Base-by-base conservation (phyloP, 2,797 vertebrate species). In the Mus minutoides region DNA sequence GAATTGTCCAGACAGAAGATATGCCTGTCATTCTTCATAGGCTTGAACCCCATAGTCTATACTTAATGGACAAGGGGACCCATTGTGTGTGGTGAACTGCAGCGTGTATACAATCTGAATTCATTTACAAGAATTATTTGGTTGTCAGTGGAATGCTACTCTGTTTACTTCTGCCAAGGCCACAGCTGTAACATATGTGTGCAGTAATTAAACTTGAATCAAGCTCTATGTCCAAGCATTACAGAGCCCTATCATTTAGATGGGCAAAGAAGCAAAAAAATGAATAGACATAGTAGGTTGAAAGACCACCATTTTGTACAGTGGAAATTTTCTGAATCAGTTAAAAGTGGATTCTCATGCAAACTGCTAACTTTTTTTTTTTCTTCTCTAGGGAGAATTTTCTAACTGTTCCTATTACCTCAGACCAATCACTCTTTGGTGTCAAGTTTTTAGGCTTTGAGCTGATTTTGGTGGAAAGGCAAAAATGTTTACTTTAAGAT, bases 131-230 rank as follows among this genome's bases (percentile, higher is more conserved):
- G 67, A 94, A 76, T 92, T 97, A 96, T 92, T 92, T 94, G 56
- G 40, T 96, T 97, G 86, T 93, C 94, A 85, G n/a, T 95, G 54
- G 64, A 97, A 92, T 90, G n/a, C 26, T 77, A 17, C 84, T 97
- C 56, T 96, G 49, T 97, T 94, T 94, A 87, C 75, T 90, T 96
- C 62, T 85, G 79, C 92, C 90, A 80, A 95, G 96, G 49, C 67
- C 86, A 97, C 88, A 97, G 83, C 96, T 97, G 93, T 94, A 91
- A 94, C 86, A 78, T 92, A 90, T 85, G 71, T 96, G 94, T 92
- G 83, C 92, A 96, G 93, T 91, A 96, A 95, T 96, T 97, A 97
- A 94, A 91, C 79, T 92, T 95, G 83, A 97, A 92, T 92, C 88
- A 91, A 93, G 49, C 52, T 91, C 9, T 95, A 67, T 93, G 87